Percentiles rank a stretch among this genome's conserved stretches.
Evolutionary conservation across 2,113 vertebrate species (phyloP).

Genomic region (Calidris pygmaea): DNA sequence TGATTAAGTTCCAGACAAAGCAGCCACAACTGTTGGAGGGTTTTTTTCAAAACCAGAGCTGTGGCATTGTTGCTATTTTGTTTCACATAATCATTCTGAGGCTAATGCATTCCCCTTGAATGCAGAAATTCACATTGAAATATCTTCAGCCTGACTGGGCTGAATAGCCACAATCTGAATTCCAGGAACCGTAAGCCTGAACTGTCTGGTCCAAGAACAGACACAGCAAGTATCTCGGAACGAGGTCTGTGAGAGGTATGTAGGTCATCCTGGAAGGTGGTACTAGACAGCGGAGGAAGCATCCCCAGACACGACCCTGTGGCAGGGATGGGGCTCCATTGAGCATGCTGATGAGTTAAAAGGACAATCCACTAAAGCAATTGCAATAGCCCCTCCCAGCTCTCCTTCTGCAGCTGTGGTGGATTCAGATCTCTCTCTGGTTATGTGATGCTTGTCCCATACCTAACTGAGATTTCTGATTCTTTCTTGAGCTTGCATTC

Average conservation of each 20-base stretch:
- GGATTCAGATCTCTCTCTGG: background rate
- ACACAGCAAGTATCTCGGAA: background rate
- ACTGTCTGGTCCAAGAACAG: background rate
- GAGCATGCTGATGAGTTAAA: background rate
- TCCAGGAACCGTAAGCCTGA: background rate
- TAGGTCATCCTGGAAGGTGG: background rate
- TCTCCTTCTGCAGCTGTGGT: background rate
- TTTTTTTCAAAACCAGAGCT: constrained; percentile 3
- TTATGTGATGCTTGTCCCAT: background rate
- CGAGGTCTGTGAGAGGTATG: background rate
- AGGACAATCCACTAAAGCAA: background rate
- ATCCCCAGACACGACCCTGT: background rate
- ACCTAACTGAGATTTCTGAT: background rate
- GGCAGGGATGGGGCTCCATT: background rate
- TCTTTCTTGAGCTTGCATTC: background rate
- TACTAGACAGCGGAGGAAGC: background rate
- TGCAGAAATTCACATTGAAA: constrained; percentile 4
- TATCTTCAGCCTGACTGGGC: background rate
- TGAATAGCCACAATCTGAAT: background rate
- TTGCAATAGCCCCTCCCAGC: background rate
- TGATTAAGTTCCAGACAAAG: background rate
- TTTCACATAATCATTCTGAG: background rate
- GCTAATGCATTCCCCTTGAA: background rate
- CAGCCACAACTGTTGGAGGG: background rate
- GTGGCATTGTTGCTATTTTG: background rate